Percentiles rank a stretch among this genome's conserved stretches.
Evolutionary conservation across 2,797 vertebrate species (phyloP).

Genomic region (Pterois miles): DNA sequence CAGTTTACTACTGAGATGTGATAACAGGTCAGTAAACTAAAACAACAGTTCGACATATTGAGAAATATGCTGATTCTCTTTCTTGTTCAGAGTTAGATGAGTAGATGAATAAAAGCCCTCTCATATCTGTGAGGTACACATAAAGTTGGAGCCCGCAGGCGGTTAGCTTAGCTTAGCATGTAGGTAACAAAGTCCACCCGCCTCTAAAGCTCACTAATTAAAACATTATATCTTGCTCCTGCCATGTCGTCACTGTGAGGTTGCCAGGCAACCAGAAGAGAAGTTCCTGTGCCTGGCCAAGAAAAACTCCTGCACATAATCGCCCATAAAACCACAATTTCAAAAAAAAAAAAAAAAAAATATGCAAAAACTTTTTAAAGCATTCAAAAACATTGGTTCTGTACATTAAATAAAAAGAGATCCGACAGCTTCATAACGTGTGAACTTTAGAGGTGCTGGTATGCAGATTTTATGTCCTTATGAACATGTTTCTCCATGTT

Average conservation of each 20-base stretch:
- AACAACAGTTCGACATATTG: neutral
- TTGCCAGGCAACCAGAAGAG: neutral
- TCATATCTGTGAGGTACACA: neutral
- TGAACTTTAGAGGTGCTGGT: neutral
- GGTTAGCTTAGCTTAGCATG: neutral
- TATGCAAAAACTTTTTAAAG: neutral
- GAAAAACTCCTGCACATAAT: neutral
- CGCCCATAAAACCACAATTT: neutral
- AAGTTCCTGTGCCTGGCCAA: neutral
- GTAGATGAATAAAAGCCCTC: neutral
- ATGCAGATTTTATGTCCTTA: neutral
- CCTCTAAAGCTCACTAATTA: neutral
- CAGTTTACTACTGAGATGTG: neutral
- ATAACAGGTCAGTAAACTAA: neutral
- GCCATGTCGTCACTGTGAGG: neutral
- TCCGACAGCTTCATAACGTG: neutral
- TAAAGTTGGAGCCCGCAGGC: neutral
- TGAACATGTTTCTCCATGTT: neutral
- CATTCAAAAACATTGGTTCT: neutral
- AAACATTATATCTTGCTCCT: neutral
- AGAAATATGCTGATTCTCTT: neutral
- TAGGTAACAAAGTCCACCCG: neutral
- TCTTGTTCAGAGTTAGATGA: neutral
- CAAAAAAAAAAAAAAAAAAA: neutral
- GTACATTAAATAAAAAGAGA: neutral